These are phyloP conservation scores for Dascyllus trimaculatus DNA, from an alignment of 2,113 vertebrate species.

Conservation along the genomic window DNA sequence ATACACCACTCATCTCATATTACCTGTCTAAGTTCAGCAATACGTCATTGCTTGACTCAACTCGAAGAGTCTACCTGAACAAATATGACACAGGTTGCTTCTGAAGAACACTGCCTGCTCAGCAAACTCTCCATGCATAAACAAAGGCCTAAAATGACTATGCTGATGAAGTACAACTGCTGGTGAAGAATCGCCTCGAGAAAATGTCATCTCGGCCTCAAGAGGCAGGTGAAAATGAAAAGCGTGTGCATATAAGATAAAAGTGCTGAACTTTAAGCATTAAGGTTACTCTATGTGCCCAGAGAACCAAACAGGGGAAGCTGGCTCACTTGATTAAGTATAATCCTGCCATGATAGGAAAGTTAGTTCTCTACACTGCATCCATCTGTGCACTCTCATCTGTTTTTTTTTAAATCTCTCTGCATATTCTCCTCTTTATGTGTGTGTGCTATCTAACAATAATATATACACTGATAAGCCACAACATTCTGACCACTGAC, in stretches of 20 bases:
- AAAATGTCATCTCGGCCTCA: slow-evolving; percentile 12
- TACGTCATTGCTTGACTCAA: neutral
- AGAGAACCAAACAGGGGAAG: slow-evolving; percentile 29
- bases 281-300: slow-evolving; percentile 16
- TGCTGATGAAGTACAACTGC: slow-evolving; percentile 1
- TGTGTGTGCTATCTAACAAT: neutral
- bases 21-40: too few species aligned
- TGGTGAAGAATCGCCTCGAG: slow-evolving; percentile 21
- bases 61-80: slow-evolving; percentile 1
- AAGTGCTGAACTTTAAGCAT: neutral
- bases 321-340: slow-evolving; percentile 43
- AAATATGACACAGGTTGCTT: slow-evolving; percentile 31
- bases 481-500: too few species aligned
- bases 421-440: slow-evolving; percentile 3
- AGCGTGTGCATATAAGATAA: slow-evolving; percentile 22
- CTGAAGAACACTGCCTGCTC: slow-evolving; percentile 29
- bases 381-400: neutral
- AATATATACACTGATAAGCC: too few species aligned
- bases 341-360: slow-evolving; percentile 34
- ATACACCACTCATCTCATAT: too few species aligned
- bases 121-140: slow-evolving; percentile 35
- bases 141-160: slow-evolving; percentile 12
- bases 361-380: slow-evolving; percentile 31
- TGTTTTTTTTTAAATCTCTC: slow-evolving; percentile 12
- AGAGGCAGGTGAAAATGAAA: slow-evolving; percentile 21